Evolutionary conservation across 2,888 invertebrate species (phyloP).

Genomic region (Mesorhabditis sp.): DNA sequence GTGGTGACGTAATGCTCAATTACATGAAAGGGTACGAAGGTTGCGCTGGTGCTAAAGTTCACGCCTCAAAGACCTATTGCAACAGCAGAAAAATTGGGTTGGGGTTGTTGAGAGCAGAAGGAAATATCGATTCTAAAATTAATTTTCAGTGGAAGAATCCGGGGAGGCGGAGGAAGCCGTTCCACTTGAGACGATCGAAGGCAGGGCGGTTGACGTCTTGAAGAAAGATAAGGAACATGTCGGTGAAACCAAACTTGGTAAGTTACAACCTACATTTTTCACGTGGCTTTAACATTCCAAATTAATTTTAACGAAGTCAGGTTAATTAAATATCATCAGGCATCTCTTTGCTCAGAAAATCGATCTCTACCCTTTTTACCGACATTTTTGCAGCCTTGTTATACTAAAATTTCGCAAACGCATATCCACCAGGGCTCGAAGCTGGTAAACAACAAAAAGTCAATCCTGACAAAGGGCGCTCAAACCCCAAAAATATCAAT

Average conservation of each 20-base stretch:
- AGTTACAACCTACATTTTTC: background rate
- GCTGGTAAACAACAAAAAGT: too few relatives aligned
- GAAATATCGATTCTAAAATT: background rate
- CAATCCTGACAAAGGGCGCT: too few relatives aligned
- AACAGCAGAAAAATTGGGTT: background rate
- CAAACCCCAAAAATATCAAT: too few relatives aligned
- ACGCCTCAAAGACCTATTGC: background rate
- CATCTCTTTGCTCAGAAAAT: too few relatives aligned
- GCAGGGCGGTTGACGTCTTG: conserved; percentile 26
- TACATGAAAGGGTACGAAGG: background rate
- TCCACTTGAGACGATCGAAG: conserved; percentile 28
- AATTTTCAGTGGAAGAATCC: conserved; percentile 4
- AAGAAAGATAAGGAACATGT: conserved; percentile 54
- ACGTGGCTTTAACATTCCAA: too few relatives aligned
- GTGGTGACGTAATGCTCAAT: too few relatives aligned
- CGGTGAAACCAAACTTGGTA: conserved; percentile 46
- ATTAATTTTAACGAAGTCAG: too few relatives aligned
- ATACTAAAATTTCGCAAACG: too few relatives aligned
- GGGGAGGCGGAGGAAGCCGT: conserved; percentile 39
- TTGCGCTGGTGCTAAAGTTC: background rate
- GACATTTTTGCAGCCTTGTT: too few relatives aligned
- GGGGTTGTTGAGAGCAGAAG: conserved; percentile 1
- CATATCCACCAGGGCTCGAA: too few relatives aligned
- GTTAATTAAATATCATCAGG: too few relatives aligned
- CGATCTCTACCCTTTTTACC: too few relatives aligned